phyloP scores from a whole-genome alignment of 2,888 invertebrate genomes.

The Acronicta alni region DNA sequence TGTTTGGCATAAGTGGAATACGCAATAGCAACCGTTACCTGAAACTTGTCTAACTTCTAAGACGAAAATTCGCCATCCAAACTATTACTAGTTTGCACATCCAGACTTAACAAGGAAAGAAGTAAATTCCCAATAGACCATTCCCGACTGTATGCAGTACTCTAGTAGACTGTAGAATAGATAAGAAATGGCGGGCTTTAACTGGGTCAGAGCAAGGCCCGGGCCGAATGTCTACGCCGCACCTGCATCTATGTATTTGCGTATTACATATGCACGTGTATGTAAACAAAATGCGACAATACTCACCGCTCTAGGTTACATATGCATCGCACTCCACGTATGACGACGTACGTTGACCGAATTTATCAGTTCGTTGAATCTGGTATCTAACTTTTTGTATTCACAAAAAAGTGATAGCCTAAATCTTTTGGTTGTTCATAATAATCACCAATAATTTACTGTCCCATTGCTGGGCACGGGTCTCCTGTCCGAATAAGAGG shows the following conservation, averaged over 20 bases:
- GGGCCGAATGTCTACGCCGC: slow-evolving; percentile 56
- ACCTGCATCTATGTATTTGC: slow-evolving; percentile 52
- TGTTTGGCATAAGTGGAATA: slow-evolving; percentile 12
- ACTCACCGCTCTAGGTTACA: slow-evolving; percentile 59
- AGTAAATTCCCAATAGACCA: slow-evolving; percentile 40
- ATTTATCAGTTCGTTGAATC: slow-evolving; percentile 60
- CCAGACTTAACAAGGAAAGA: slow-evolving; percentile 45
- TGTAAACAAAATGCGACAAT: slow-evolving; percentile 67
- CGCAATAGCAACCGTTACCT: slow-evolving; percentile 17
- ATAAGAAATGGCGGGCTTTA: slow-evolving; percentile 56
- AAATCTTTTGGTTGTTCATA: slow-evolving; percentile 40
- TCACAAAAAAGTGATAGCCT: slow-evolving; percentile 36
- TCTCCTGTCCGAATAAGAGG: too few relatives aligned
- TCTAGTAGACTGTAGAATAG: slow-evolving; percentile 53
- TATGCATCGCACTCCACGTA: slow-evolving; percentile 58
- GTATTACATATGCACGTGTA: slow-evolving; percentile 40
- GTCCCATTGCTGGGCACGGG: too few relatives aligned
- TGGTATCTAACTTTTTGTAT: slow-evolving; percentile 36
- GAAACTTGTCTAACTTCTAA: slow-evolving; percentile 26
- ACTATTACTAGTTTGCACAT: slow-evolving; percentile 30
- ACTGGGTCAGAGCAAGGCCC: slow-evolving; percentile 63
- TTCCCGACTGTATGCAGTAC: slow-evolving; percentile 42
- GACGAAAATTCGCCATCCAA: slow-evolving; percentile 30
- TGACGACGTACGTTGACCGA: slow-evolving; percentile 64
- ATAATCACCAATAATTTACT: too few relatives aligned